phyloP scores from a whole-genome alignment of 2,113 vertebrate genomes.

The Calonectris borealis region DNA sequence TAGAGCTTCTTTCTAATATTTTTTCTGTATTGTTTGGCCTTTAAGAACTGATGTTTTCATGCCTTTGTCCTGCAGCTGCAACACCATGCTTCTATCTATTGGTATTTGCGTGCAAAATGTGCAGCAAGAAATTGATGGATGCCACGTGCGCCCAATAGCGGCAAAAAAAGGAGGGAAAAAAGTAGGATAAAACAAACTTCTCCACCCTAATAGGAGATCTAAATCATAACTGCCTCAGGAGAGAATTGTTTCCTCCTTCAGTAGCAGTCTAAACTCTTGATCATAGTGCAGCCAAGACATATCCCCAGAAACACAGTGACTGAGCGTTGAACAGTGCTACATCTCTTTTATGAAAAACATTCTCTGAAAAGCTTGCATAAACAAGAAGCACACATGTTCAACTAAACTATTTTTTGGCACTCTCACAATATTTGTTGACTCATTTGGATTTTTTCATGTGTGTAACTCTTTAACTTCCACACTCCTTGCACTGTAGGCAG shows the following conservation, averaged over 20 bases:
- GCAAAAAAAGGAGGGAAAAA: not conserved
- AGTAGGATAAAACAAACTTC: conserved; percentile 39
- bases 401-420: not conserved
- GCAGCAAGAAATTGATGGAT: not conserved
- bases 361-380: conserved; percentile 42
- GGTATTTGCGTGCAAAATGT: conserved; percentile 1
- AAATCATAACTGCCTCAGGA: conserved; percentile 54
- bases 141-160: not conserved
- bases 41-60: not conserved
- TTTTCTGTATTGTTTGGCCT: not conserved
- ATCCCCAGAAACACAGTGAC: conserved; percentile 31
- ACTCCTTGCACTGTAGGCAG: not conserved
- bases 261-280: conserved; percentile 59
- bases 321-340: conserved; percentile 25
- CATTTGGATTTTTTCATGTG: not conserved
- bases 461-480: conserved; percentile 14
- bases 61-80: conserved; percentile 28
- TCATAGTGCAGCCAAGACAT: conserved; percentile 24
- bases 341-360: conserved; percentile 59
- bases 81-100: not conserved
- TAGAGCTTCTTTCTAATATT: not conserved
- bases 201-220: conserved; percentile 24
- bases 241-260: conserved; percentile 45
- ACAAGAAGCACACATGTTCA: conserved; percentile 51
- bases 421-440: conserved; percentile 41